phyloP scores from a whole-genome alignment of 2,888 invertebrate species.

The Mythimna ferrago region DNA sequence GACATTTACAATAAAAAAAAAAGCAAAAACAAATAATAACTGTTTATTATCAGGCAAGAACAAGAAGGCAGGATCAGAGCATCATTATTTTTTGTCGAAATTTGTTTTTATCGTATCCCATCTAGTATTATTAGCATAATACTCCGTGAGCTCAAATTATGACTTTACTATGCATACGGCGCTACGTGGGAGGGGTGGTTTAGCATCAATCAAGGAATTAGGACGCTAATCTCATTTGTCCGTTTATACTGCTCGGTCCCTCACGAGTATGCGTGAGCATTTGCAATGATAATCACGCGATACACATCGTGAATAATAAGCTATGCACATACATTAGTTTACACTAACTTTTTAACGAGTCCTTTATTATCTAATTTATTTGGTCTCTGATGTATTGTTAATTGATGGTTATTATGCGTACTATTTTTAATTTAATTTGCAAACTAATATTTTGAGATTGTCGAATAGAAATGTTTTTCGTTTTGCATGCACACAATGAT shows the following conservation, averaged over 20 bases:
- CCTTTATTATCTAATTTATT: conserved; percentile 16
- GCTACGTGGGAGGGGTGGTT: conserved; percentile 71
- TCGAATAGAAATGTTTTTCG: background rate
- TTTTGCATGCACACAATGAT: background rate
- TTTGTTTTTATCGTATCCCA: conserved; percentile 17
- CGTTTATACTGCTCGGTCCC: conserved; percentile 71
- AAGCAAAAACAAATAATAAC: too few relatives aligned
- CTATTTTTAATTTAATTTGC: conserved; percentile 1
- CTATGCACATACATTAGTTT: conserved; percentile 46
- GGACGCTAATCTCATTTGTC: conserved; percentile 83
- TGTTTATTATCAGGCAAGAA: too few relatives aligned
- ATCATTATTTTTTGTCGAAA: background rate
- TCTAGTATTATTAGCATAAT: conserved; percentile 52
- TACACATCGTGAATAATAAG: conserved; percentile 60
- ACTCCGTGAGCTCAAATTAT: conserved; percentile 67
- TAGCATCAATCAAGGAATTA: conserved; percentile 86
- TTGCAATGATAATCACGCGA: conserved; percentile 70
- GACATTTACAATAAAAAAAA: background rate
- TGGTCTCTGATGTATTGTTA: conserved; percentile 20
- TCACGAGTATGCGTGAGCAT: conserved; percentile 67
- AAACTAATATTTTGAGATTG: background rate
- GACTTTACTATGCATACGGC: conserved; percentile 72
- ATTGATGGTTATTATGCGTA: background rate
- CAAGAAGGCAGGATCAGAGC: background rate
- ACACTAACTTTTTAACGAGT: conserved; percentile 47